Base-by-base conservation (phyloP, 2,888 invertebrate species). In the Adelphocoris suturalis region DNA sequence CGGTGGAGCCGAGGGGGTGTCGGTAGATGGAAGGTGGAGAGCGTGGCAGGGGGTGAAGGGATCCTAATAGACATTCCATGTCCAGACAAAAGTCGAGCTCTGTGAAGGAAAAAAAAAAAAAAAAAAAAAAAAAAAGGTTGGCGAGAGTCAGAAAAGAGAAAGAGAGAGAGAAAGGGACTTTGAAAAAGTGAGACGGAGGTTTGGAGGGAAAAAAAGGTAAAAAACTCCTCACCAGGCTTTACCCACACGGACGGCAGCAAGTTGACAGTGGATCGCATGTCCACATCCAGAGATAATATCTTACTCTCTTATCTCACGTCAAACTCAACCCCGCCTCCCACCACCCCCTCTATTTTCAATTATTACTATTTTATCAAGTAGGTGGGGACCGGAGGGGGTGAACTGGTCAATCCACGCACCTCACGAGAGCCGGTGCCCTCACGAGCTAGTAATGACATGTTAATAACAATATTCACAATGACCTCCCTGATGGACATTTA, bases 281-380 rank as follows among this genome's bases (percentile, higher is more conserved):
- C 89, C 89, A 86, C 89, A 81, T 89, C 84, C 84, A 68, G 27
- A 78, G 89, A 89, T 89, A 89, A 78, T 68, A 89, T 89, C 89
- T 84, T 52, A 88, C 28, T 84, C 89, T 75, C 89, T 89, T 89
- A 89, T 89, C 89, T 89, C 89, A 89, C 89, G 89, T 89, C 89
- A 89, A 88, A 88, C 52, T 75, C 27, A 19, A n/a, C 52, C 46
- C 88, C 57, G n/a, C 47, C 16, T 23, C 47, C 46, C 19, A 1
- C 75, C 52, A 28, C 68, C 48, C 80, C 55, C 89, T 75, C 89
- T 78, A 46, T 88, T 90, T 90, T 90, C 90, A 90, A 90, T 90
- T 90, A 90, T 90, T 86, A 86, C 90, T 90, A 90, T 82, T 90
- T 90, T 88, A 90, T 90, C 90, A 89, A 89, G 89, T 75, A 89